Percentiles rank a stretch among this genome's conserved stretches.
Evolutionary conservation across 1,140 invertebrate species (phyloP).

Genomic region (Daktulosphaira vitifoliae): DNA sequence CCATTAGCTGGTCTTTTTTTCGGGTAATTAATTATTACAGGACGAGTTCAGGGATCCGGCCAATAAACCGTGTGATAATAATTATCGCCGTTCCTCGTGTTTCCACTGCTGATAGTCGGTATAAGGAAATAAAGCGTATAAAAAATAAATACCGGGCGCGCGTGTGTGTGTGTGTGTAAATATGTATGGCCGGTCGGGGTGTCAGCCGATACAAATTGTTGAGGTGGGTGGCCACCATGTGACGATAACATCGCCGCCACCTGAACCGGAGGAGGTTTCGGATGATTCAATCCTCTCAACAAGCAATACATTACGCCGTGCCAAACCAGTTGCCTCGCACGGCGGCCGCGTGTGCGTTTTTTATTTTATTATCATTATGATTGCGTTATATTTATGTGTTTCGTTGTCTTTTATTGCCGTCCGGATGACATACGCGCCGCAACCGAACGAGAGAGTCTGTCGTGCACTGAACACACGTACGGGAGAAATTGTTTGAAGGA

Average conservation of each 20-base stretch:
- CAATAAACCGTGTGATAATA: too few species aligned
- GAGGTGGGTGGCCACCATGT: conserved; percentile 32
- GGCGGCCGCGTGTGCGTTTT: conserved; percentile 21
- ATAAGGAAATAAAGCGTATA: neutral
- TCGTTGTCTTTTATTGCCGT: conserved; percentile 4
- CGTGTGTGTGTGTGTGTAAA: neutral
- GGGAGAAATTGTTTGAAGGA: too few species aligned
- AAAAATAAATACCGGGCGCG: neutral
- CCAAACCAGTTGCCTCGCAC: conserved; percentile 17
- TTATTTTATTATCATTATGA: conserved; percentile 1
- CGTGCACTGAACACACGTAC: too few species aligned
- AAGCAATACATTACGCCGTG: conserved; percentile 10
- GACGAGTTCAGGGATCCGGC: conserved; percentile 3
- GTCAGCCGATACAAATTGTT: conserved; percentile 34
- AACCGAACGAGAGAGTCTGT: too few species aligned
- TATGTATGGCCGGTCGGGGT: neutral
- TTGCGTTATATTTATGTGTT: neutral
- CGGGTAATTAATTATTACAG: conserved; percentile 26
- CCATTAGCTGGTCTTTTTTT: conserved; percentile 29
- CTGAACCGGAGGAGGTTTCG: conserved; percentile 30
- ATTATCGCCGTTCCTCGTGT: too few species aligned
- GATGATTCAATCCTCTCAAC: conserved; percentile 29
- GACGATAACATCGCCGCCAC: conserved; percentile 32
- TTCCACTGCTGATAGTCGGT: too few species aligned
- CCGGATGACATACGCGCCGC: conserved; percentile 1